Evolutionary conservation across 2,113 vertebrate genomes (phyloP), one percentile per base, ranked within the genome.

Genomic region (Actenoides lindsayi): DNA sequence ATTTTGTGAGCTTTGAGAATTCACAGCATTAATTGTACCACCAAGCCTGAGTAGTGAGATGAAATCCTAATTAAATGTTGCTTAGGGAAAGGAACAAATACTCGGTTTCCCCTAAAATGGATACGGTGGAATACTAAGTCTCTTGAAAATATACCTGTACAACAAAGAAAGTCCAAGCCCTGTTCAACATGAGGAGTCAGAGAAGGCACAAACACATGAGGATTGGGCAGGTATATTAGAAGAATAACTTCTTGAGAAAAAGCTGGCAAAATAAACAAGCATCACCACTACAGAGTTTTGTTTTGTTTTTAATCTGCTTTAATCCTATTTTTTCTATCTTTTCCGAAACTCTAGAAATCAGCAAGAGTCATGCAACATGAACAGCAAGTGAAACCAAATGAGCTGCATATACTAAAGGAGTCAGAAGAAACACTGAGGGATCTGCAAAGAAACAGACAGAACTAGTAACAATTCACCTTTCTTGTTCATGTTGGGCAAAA

Each of bases 1-100:
- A 80, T 73, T 86, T 69, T 83, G 48, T 80, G 74, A 82, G 53
- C 69, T 91, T 89, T 78, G 90, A 88, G 92, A 93, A 94, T 83
- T 77, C 1, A 0, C 50, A 77, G 70, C 33, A 83, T 70, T 92
- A 90, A 92, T 57, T 93, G 75, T n/a, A 90, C 28, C 41, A 74
- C 50, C 15, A 80, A 88, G 31, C 28, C n/a, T 74, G 79, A 73
- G 53, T 80, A 65, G 59, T 65, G 16, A 37, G 56, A 80, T 77
- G 44, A 94, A 94, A 86, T 7, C 59, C 71, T 83, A 88, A 93
- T 73, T 89, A 86, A 83, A 77, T 23, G 8, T n/a, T 69, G 27
- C 41, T 94, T 85, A 77, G n/a, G 78, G 33, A 90, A 91, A 59
- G 14, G 23, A 85, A 67, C 5, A 90, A 80, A 73, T 63, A 77